A percentile compares a stretch with the other conserved stretches of the same genome.
These are phyloP conservation scores for Numida meleagris DNA, from an alignment of 2,113 vertebrate species.

Conservation along the genomic window DNA sequence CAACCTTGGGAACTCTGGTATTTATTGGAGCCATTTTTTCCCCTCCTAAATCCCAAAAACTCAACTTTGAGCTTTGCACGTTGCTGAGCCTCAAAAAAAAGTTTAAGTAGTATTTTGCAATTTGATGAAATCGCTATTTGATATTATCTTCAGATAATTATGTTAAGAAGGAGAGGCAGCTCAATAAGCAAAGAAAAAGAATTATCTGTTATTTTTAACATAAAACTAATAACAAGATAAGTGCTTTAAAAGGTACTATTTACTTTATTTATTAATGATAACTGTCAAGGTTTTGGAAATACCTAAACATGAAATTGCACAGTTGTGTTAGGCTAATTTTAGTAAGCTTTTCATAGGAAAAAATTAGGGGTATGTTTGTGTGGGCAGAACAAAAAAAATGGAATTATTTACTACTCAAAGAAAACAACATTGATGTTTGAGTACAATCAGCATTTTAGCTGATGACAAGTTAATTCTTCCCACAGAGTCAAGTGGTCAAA, in stretches of 20 bases:
- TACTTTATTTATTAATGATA: neutral
- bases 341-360: neutral
- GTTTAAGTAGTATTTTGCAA: neutral
- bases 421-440: neutral
- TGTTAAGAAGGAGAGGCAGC: neutral
- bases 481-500: neutral
- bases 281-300: neutral
- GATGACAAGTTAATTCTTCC: neutral
- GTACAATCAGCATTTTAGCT: neutral
- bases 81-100: neutral
- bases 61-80: neutral
- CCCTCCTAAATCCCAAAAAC: neutral
- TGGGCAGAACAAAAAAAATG: neutral
- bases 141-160: neutral
- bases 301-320: neutral
- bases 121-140: neutral
- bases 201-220: neutral
- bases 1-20: neutral
- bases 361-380: rapidly evolving
- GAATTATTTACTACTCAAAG: neutral
- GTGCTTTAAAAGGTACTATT: neutral
- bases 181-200: neutral
- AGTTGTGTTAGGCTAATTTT: neutral
- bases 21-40: neutral
- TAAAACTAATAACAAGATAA: neutral